phyloP scores from a whole-genome alignment of 2,113 vertebrate genomes.

The Gopherus flavomarginatus region DNA sequence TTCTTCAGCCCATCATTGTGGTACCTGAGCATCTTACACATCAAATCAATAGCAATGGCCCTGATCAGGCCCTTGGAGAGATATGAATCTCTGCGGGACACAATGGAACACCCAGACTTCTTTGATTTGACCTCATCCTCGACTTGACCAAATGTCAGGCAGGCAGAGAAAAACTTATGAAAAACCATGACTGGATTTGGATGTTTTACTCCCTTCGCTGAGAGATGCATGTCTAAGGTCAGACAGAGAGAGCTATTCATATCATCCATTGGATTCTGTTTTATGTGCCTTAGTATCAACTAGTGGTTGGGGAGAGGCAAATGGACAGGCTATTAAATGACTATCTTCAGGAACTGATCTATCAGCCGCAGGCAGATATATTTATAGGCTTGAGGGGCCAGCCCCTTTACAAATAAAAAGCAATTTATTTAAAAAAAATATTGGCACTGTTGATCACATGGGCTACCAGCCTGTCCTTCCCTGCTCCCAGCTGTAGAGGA shows the following conservation, averaged over 20 bases:
- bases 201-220: background rate
- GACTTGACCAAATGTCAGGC: background rate
- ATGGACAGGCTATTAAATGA: background rate
- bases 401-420: background rate
- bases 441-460: background rate
- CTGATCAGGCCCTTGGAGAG: background rate
- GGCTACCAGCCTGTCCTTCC: background rate
- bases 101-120: background rate
- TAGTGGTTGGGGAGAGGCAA: fast-evolving
- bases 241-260: fast-evolving
- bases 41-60: background rate
- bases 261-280: background rate
- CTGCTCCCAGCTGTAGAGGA: too few species aligned
- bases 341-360: background rate
- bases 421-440: background rate
- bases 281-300: background rate
- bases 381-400: background rate
- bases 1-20: background rate
- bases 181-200: background rate
- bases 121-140: background rate
- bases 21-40: background rate
- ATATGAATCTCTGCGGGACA: background rate
- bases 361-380: background rate
- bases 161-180: background rate
- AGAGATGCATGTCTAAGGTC: fast-evolving